Base-by-base conservation (phyloP, 2,113 vertebrate genomes). In the Nyctereutes procyonoides region DNA sequence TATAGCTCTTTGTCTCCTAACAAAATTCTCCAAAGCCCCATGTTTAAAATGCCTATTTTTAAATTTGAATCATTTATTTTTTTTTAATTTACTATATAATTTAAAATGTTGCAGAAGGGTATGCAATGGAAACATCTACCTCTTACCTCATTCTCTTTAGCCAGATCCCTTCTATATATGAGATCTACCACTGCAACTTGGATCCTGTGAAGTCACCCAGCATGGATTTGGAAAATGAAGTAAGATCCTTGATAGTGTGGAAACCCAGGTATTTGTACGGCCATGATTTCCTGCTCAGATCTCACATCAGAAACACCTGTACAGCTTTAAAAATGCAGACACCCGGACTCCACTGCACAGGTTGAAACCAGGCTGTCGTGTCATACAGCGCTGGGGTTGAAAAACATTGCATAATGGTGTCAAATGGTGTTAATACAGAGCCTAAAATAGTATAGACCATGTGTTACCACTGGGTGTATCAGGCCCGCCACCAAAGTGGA, bases 391-490 rank as follows among this genome's bases (percentile, higher is more conserved):
- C 12, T 55, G 4, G 9, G 67, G 28, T 0, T 32, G 43, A 62
- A 76, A 87, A 88, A 24, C 55, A 22, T 63, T 84, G 79, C 24
- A 58, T 20, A 4, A 13, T 3, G 35, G 9, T 24, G 24, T 53
- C 24, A 38, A 48, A 16, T 81, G 43, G 56, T 22, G 12, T 14
- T 32, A 95, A 71, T 11, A 55, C 13, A 24, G 51, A 82, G 28
- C 4, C 24, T 30, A 73, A 73, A n/a, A 12, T 4, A 4, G 26
- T n/a, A 20, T 3, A 62, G 62, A 76, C 13, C 19, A 43, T 2
- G 6, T 10, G 3, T 26, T 56, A 6, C 3, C 3, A 11, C 5
- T 51, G 22, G 17, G 16, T 0, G 12, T n/a, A 35, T 16, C 22
- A 55, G 13, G 56, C 14, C 5, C 20, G 4, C 38, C 67, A 19